phyloP scores from a whole-genome alignment of 2,797 vertebrate species.

The Tamandua tetradactyla region DNA sequence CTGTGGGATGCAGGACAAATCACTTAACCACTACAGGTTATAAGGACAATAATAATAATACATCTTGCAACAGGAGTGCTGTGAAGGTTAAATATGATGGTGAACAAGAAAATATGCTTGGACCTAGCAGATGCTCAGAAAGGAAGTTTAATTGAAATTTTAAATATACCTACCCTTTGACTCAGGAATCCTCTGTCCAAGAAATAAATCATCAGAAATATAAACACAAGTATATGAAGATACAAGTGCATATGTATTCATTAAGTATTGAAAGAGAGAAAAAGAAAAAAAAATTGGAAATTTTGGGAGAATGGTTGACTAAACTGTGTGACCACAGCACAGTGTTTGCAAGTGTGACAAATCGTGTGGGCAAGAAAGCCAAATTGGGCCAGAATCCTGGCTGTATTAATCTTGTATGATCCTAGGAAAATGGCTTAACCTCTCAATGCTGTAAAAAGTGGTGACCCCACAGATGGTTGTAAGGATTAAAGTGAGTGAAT shows the following conservation, averaged over 20 bases:
- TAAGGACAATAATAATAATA: background rate
- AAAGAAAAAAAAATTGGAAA: background rate
- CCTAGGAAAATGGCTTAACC: background rate
- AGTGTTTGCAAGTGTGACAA: no score
- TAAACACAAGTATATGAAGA: background rate
- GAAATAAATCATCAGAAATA: background rate
- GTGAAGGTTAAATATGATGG: background rate
- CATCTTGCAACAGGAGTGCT: background rate
- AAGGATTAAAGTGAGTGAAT: background rate
- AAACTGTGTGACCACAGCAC: background rate
- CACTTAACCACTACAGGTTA: background rate
- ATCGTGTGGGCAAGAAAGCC: background rate
- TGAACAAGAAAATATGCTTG: background rate
- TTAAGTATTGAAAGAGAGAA: background rate
- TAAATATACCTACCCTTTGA: background rate
- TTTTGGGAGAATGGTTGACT: background rate
- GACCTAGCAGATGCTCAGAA: background rate
- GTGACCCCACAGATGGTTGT: background rate
- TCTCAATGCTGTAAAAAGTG: background rate
- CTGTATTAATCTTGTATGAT: background rate
- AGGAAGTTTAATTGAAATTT: conserved; percentile 3
- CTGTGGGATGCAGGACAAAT: background rate
- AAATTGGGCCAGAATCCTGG: background rate
- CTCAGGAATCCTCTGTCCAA: background rate
- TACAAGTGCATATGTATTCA: background rate